Evolutionary conservation across 2,113 vertebrate species (phyloP).

Genomic region (Misgurnus anguillicaudatus): DNA sequence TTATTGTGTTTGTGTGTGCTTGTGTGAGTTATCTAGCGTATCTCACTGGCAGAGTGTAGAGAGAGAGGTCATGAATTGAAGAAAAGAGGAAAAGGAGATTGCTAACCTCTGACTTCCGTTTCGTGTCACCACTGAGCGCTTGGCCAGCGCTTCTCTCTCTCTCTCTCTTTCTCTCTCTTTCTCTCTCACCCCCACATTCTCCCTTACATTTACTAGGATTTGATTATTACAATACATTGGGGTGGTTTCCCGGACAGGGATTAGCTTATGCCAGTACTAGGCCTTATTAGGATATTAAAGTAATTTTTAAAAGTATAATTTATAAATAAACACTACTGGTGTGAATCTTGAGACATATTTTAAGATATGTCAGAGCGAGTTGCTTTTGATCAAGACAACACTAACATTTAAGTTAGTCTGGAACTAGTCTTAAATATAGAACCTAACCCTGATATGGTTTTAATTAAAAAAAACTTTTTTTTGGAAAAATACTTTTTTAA

Average conservation of each 20-base stretch:
- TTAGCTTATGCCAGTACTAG: no score
- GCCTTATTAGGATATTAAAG: no score
- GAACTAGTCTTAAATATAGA: no score
- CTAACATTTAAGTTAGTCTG: no score
- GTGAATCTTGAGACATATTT: no score
- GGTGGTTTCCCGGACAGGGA: no score
- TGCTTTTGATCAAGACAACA: no score
- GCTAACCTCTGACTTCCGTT: slow-evolving; percentile 58
- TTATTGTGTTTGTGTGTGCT: slow-evolving; percentile 16
- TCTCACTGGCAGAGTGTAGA: slow-evolving; percentile 45
- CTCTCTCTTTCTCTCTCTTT: background rate
- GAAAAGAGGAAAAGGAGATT: slow-evolving; percentile 63
- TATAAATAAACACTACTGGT: no score
- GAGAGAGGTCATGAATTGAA: slow-evolving; percentile 59
- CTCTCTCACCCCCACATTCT: background rate
- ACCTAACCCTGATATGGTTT: no score
- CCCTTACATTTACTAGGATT: background rate
- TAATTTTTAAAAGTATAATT: no score
- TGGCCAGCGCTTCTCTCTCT: slow-evolving; percentile 29
- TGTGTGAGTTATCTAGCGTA: slow-evolving; percentile 18
- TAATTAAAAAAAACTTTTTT: no score
- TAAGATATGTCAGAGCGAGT: no score
- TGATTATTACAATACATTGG: background rate
- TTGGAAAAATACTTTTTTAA: background rate
- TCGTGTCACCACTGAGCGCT: slow-evolving; percentile 49